phyloP scores from a whole-genome alignment of 53 echinoderm and acorn worm genomes.

The Actinopyga echinites region DNA sequence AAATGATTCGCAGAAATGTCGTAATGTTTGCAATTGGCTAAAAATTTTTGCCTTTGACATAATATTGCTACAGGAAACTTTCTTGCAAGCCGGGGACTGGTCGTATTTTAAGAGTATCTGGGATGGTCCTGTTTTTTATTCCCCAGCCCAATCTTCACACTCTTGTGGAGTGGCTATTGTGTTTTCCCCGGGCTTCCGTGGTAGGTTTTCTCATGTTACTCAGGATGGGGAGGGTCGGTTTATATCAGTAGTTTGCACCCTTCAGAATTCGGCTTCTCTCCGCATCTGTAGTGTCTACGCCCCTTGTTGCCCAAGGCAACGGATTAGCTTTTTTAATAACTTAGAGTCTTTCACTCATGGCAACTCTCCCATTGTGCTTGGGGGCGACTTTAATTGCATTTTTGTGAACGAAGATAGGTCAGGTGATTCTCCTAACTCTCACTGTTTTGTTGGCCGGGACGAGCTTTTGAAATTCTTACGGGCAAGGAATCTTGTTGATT shows the following conservation, averaged over 20 bases:
- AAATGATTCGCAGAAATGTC: too few relatives aligned
- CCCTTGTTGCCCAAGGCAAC: not conserved
- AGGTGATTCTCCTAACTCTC: not conserved
- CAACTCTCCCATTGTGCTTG: not conserved
- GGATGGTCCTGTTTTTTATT: not conserved
- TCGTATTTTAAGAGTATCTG: not conserved
- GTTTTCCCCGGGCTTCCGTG: not conserved
- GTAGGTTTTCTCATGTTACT: not conserved
- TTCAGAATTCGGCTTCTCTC: not conserved
- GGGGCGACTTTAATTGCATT: not conserved
- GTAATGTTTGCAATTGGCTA: too few relatives aligned
- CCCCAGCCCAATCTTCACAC: not conserved
- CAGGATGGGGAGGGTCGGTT: not conserved
- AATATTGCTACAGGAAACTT: not conserved
- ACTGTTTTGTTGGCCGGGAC: not conserved
- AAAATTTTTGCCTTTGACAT: not conserved
- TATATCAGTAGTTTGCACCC: not conserved
- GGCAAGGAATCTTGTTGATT: not conserved
- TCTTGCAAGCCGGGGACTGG: not conserved
- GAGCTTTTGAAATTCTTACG: not conserved
- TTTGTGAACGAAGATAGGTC: not conserved
- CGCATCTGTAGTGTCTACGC: not conserved
- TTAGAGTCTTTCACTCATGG: not conserved
- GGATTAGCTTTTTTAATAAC: not conserved
- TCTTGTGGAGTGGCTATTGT: slow-evolving; percentile 7